Evolutionary conservation across 2,113 vertebrate genomes (phyloP), one percentile per base, ranked within the genome.

Genomic region (Bubo blakistoni): DNA sequence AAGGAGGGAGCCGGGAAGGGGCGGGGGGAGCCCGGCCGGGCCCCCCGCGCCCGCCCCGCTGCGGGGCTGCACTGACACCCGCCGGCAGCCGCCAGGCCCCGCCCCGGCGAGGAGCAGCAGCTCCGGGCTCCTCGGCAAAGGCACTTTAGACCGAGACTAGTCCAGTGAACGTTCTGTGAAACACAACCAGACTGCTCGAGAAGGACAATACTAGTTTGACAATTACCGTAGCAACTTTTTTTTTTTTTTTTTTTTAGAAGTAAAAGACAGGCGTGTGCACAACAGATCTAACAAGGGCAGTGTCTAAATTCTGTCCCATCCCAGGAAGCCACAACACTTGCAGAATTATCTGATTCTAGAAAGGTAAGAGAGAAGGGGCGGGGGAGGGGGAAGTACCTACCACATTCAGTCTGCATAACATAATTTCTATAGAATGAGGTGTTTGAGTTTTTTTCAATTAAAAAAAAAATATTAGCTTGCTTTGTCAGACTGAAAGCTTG

Each of bases 231-330:
- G 36, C 34, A 40, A 58, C 29, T 49, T 40, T 27, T 16, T 16
- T 5, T 6, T 0, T 29, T 4, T 10, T 5, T 10, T 7, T 3
- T 3, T 16, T 46, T 21, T 8, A 7, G n/a, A 20, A 49, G 44
- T 17, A 7, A 30, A 49, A 79, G 30, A 32, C 12, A 4, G 4
- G 29, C 26, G 16, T 25, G 32, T 13, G 32, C 44, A 42, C 29
- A 32, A 59, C 21, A 59, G 19, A 5, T 29, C 13, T 42, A 88
- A 58, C 24, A 58, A 36, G 11, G 12, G 10, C 51, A 44, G 30
- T 4, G 9, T 16, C 19, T 84, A 18, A 74, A 52, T 74, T 81
- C 46, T 40, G 10, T 8, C 34, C 40, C 9, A 13, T 10, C 32
- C 8, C 34, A 71, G 32, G 4, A 16, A 58, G 32, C 10, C 17